A percentile compares a stretch with the other conserved stretches of the same genome.
phyloP scores from a whole-genome alignment of 2,888 invertebrate genomes.

The Yponomeuta plumbellus region DNA sequence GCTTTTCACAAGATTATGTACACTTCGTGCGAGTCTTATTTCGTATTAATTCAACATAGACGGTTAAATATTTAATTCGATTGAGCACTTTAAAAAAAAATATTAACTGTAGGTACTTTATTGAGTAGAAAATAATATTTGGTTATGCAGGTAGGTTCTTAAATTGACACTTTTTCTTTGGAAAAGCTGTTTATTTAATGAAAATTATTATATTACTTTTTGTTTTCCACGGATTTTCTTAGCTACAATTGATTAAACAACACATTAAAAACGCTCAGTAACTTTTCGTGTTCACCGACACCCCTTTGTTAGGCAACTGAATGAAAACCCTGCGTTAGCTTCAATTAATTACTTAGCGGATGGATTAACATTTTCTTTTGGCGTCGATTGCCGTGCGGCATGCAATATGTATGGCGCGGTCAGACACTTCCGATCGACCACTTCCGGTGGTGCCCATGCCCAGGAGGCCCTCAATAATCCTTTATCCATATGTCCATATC shows the following conservation, averaged over 20 bases:
- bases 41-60: neutral
- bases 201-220: neutral
- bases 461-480: too few species aligned
- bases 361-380: conserved; percentile 72
- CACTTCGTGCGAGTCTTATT: neutral
- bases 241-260: conserved; percentile 13
- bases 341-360: conserved; percentile 58
- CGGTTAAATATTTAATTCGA: too few species aligned
- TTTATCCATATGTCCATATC: too few species aligned
- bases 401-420: conserved; percentile 52
- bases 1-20: conserved; percentile 20
- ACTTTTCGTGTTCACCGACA: conserved; percentile 44
- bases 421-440: conserved; percentile 24
- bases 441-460: conserved; percentile 51
- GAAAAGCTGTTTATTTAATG: neutral
- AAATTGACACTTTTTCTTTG: neutral
- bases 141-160: neutral
- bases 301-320: conserved; percentile 57
- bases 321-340: conserved; percentile 62
- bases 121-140: too few species aligned
- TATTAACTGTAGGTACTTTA: too few species aligned
- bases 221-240: conserved; percentile 21
- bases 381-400: conserved; percentile 54
- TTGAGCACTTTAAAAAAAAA: too few species aligned
- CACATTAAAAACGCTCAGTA: conserved; percentile 6